Conservation (phyloP, 2,797 vertebrate genomes). For the Enteromius viviparus region DNA sequence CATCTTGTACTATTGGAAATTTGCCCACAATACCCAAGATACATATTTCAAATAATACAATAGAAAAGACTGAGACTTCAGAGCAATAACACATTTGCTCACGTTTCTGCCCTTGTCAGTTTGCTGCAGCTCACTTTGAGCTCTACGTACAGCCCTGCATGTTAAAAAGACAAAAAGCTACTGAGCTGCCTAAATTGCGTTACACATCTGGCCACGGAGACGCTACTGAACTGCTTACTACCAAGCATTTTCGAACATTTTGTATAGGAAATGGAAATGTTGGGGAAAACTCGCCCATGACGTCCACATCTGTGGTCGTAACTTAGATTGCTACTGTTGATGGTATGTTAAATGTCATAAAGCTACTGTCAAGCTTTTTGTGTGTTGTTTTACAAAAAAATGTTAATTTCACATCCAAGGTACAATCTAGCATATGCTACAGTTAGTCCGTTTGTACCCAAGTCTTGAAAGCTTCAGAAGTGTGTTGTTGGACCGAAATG, state of each 20-base stretch:
- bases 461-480: slow-evolving; percentile 22
- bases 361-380: slow-evolving; percentile 33
- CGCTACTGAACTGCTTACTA: slow-evolving; percentile 20
- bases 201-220: slow-evolving; percentile 32
- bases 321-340: slow-evolving; percentile 22
- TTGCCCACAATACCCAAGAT: slow-evolving; percentile 4
- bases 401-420: not conserved
- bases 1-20: not conserved
- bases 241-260: not conserved
- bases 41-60: not conserved
- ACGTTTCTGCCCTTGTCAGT: slow-evolving; percentile 41
- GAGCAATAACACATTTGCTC: slow-evolving; percentile 52
- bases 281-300: slow-evolving; percentile 21
- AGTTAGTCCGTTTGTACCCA: slow-evolving; percentile 22
- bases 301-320: slow-evolving; percentile 25
- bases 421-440: slow-evolving; percentile 21
- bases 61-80: slow-evolving; percentile 5
- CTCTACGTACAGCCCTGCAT: slow-evolving; percentile 48
- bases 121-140: slow-evolving; percentile 51
- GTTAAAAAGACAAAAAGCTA: slow-evolving; percentile 54
- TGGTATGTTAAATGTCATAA: slow-evolving; percentile 29
- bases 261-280: not conserved
- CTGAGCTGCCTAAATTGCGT: slow-evolving; percentile 52
- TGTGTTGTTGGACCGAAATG: slow-evolving; percentile 1
- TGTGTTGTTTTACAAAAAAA: slow-evolving; percentile 32